These are phyloP conservation scores for Drosophila pachea DNA, from an alignment of 1,140 invertebrate genomes.

Conservation along the genomic window DNA sequence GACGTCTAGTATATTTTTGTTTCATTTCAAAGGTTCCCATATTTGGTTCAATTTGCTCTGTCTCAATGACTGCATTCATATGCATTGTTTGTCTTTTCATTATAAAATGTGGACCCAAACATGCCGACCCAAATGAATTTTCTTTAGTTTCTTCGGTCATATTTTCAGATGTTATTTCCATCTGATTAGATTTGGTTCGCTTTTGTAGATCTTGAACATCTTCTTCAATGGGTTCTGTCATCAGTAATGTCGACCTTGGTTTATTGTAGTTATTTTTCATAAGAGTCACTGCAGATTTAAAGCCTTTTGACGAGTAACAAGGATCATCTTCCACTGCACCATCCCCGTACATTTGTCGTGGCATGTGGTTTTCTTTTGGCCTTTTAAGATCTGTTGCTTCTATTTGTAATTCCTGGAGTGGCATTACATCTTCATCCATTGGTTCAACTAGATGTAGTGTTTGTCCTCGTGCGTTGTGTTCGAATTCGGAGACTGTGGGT, in stretches of 20 bases:
- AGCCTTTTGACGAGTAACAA: not conserved
- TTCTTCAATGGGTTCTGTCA: conserved; percentile 13
- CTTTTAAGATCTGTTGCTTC: not conserved
- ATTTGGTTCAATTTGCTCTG: not conserved
- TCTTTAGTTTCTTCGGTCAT: conserved; percentile 8
- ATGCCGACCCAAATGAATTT: not conserved
- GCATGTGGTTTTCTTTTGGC: not conserved
- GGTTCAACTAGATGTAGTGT: not conserved
- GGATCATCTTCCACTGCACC: not conserved
- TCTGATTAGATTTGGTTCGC: not conserved
- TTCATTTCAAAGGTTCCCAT: not conserved
- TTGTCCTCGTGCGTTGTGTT: not conserved
- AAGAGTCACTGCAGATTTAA: not conserved
- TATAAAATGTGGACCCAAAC: not conserved
- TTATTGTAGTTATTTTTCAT: not conserved
- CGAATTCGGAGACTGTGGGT: not conserved
- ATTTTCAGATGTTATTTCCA: not conserved
- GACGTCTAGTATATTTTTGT: not conserved
- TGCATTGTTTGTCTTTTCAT: conserved; percentile 11
- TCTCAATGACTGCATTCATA: conserved; percentile 19
- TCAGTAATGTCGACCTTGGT: conserved; percentile 6
- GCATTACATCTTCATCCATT: not conserved
- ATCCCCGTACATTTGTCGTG: not conserved
- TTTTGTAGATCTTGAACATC: not conserved
- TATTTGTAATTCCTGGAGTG: not conserved